Base-by-base conservation (phyloP, 2,113 vertebrate genomes). In the Hylia prasina region DNA sequence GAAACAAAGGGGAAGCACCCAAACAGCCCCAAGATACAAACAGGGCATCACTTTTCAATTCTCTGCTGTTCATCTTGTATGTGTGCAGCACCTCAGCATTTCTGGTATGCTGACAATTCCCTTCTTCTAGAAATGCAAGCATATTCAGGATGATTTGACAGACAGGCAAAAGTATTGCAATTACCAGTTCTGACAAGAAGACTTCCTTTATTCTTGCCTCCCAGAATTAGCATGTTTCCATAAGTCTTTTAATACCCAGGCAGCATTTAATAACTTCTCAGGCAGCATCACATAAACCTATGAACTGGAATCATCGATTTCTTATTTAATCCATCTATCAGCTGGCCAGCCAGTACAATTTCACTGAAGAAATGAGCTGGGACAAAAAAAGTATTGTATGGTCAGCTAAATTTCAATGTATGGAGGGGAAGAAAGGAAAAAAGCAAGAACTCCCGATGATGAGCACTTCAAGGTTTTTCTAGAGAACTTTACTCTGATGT, bases 291-390 rank as follows among this genome's bases (percentile, higher is more conserved):
- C 44, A 48, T 45, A 87, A 94, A 56, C 51, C 70, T 76, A 93
- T 1, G 0, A 91, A 79, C 48, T 50, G 31, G 23, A 72, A 60
- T 82, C 33, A 76, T 1, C 0, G 0, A 40, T 39, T 64, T 71
- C 35, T 83, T 51, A 51, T 37, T 90, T 58, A 84, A 84, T 70
- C 60, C 12, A 58, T 47, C 30, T 42, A 47, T 84, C 65, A 81
- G 51, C 35, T 82, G 35, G 48, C 16, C 81, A 79, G 65, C 48
- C 53, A 82, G 31, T 12, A 54, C 31, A 60, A 71, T 47, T 75
- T 35, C 69, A 82, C 78, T 82, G 78, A 71, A 75, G 13, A 93
- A 91, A 78, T 14, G 3, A 83, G 28, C 61, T 37, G 40, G 54
- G n/a, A 70, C 33, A 73, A 70, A 87, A 87, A 47, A 9, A 70